Evolutionary conservation across 2,113 vertebrate genomes (phyloP), one percentile per base, ranked within the genome.

Genomic region (Marmota monax): DNA sequence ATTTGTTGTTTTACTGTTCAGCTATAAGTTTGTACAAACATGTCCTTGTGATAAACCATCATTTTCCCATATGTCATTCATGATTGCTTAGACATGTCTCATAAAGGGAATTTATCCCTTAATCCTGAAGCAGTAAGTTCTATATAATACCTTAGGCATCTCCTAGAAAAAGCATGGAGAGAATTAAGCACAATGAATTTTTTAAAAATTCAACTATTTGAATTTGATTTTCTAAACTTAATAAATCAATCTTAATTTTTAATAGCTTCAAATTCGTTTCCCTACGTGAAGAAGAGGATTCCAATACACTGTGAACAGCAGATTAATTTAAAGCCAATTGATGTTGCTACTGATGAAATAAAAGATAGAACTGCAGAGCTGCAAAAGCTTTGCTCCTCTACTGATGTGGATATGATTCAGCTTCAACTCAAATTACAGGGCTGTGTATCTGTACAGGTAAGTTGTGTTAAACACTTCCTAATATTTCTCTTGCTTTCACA

Each of bases 371-470:
- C 99, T 0, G 98, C 98, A 1, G 99, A 99, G 96, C 97, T 99
- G 94, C 99, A 98, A 83, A 99, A 99, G 22, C 99, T 99, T 18
- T 99, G 99, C 96, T 99, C 99, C 72, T 98, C 98, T 25, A 98
- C 97, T 25, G 99, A 99, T 0, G 99, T 99, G 78, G 99, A 99
- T 98, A 99, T 99, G 99, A 99, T 99, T 97, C 99, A 99, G 87
- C 99, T 99, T 83, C 99, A 99, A 96, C 99, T 99, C 86, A 99
- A 99, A 87, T 91, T 99, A 84, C 99, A 99, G 96, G 99, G 99
- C 97, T 99, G 99, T 20, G 99, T 99, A 89, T 99, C 99, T 2
- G 99, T 99, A 95, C 99, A 99, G 99, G 99, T 99, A 96, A 94
- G 95, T 51, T 80, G 11, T 23, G 34, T 61, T 69, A 27, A 86